Conservation (phyloP, 53 echinoderm and acorn worm species). For the Crossaster papposus region DNA sequence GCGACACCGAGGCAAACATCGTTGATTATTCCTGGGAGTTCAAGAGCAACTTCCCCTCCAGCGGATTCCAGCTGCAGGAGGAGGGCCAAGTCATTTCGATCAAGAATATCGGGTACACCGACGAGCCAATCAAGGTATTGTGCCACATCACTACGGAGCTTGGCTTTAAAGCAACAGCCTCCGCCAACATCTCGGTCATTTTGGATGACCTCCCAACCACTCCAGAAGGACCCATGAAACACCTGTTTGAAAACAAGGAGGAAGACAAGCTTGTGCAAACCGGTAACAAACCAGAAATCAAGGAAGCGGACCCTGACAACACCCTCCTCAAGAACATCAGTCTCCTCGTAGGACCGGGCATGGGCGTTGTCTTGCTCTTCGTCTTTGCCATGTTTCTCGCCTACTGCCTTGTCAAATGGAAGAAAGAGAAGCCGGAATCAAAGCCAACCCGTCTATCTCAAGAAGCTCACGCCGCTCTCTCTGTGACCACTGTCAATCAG, state of each 20-base stretch:
- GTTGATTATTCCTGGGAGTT: conserved; percentile 79
- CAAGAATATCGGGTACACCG: conserved; percentile 58
- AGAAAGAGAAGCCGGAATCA: conserved; percentile 37
- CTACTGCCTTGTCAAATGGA: conserved; percentile 64
- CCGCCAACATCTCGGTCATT: conserved; percentile 70
- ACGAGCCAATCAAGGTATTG: conserved; percentile 45
- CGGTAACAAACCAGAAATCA: background rate
- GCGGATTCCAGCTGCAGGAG: conserved; percentile 58
- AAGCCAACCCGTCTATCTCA: conserved; percentile 21
- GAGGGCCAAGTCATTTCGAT: conserved; percentile 67
- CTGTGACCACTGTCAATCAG: conserved; percentile 63
- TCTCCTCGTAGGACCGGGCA: conserved; percentile 77
- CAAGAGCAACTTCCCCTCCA: conserved; percentile 53
- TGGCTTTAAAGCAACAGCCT: conserved; percentile 64
- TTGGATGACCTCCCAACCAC: background rate
- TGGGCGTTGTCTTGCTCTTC: conserved; percentile 82
- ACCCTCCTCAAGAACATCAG: conserved; percentile 70
- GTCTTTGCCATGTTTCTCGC: conserved; percentile 67
- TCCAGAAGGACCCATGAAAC: background rate
- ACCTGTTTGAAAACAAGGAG: background rate
- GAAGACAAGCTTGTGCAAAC: background rate
- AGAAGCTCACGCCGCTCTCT: conserved; percentile 64
- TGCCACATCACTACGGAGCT: conserved; percentile 78
- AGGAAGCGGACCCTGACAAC: background rate
- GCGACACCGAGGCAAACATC: conserved; percentile 50